These are phyloP conservation scores for Scaptomyza tumidula DNA, from an alignment of 2,888 invertebrate species.

Conservation along the genomic window DNA sequence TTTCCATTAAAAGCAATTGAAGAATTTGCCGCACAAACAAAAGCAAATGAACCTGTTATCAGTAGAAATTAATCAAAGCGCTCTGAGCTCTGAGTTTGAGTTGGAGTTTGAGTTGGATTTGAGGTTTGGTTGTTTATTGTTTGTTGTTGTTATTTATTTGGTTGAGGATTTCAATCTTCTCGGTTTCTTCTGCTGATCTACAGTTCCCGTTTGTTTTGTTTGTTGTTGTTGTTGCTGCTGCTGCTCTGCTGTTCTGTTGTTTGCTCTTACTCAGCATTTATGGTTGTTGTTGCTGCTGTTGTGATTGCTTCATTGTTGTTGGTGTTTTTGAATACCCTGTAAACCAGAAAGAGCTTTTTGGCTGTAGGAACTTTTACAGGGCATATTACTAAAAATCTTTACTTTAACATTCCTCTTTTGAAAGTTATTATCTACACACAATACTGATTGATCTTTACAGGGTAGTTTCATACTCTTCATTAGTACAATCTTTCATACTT, in stretches of 20 bases:
- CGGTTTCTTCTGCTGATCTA: slow-evolving; percentile 30
- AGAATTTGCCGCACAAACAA: slow-evolving; percentile 70
- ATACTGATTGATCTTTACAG: too few species aligned
- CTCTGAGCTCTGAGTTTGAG: slow-evolving; percentile 15
- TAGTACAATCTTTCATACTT: neutral
- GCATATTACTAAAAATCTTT: too few species aligned
- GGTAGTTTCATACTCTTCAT: neutral
- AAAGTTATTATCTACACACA: too few species aligned
- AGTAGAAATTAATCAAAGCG: slow-evolving; percentile 77
- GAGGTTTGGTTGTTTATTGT: too few species aligned
- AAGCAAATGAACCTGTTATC: slow-evolving; percentile 81
- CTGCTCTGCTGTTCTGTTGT: slow-evolving; percentile 36
- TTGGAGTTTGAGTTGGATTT: slow-evolving; percentile 16
- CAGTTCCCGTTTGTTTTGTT: slow-evolving; percentile 46
- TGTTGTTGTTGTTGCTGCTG: too few species aligned
- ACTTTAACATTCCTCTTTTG: too few species aligned
- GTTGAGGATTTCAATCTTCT: slow-evolving; percentile 8
- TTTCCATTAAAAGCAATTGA: slow-evolving; percentile 63
- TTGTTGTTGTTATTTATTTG: slow-evolving; percentile 17
- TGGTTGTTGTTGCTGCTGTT: slow-evolving; percentile 9
- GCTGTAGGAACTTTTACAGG: too few species aligned
- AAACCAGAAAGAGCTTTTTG: too few species aligned
- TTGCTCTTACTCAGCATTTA: slow-evolving; percentile 79
- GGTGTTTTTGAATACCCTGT: slow-evolving; percentile 11
- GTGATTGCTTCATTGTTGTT: neutral